Base-by-base conservation (phyloP, 1,140 invertebrate genomes). In the Lepidurus packardi region DNA sequence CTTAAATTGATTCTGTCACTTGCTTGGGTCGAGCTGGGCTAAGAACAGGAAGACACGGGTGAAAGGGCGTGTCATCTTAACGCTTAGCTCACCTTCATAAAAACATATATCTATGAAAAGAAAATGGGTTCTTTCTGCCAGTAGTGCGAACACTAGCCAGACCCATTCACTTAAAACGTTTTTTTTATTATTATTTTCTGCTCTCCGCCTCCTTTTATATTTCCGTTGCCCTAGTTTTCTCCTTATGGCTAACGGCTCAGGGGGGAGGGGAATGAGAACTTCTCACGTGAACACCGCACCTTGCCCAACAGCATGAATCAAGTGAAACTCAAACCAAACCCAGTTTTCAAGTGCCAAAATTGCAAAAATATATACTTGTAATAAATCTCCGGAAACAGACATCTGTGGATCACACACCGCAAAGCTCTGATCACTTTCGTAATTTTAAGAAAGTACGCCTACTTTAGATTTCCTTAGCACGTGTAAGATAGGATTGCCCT, bases 171-270 rank as follows among this genome's bases (percentile, higher is more conserved):
- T 4, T 34, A 34, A 34, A 34, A 34, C 25, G 34, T 34, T 34
- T 34, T 34, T 34, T 34, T 34, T 34, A 34, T 34, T 34, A 34
- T 34, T 34, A 34, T 34, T 34, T 34, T 4, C 34, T 34, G 34
- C 34, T 34, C 34, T 34, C 34, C 34, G 34, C 34, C 4, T 34
- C 2, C 34, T 34, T 34, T 34, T 34, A 34, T 34, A 65, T 7
- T 65, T 65, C 53, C 53, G 53, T 65, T 65, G 53, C n/a, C 53
- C 53, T 65, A 21, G 53, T 65, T 34, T 4, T 65, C 53, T 65
- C 53, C 3, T 13, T n/a, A 16, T n/a, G 13, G 21, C 16, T 13
- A 65, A 21, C 16, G 53, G 53, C 16, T 65, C 16, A 21, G 53
- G 53, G 53, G 16, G 53, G 7, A 13, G 53, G 21, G 53, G 21